Base-by-base conservation (phyloP, 2,113 vertebrate species). In the Vicugna pacos region DNA sequence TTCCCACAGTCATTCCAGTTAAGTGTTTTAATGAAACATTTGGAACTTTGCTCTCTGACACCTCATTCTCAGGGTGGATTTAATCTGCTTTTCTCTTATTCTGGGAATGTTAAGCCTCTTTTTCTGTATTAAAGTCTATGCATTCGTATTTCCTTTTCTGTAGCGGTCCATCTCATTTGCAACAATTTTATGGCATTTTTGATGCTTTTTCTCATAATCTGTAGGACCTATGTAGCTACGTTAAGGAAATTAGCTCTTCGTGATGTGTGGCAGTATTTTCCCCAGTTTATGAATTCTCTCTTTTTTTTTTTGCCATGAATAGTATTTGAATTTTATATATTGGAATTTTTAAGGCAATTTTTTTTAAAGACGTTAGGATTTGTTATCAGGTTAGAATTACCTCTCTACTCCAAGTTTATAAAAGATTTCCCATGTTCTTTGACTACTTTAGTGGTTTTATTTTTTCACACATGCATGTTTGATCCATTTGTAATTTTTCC, bases 211-310 rank as follows among this genome's bases (percentile, higher is more conserved):
- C 73, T 93, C 22, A 64, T 60, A 87, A 82, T 48, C 38, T 56
- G 8, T 20, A 58, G 85, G 67, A 35, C 58, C 15, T 70, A 8
- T 16, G 20, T 73, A 56, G 17, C 56, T 60, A 20, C 64, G 60
- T 73, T 92, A 50, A 94, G 46, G 84, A 93, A 81, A 94, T 85
- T 11, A 62, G n/a, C 65, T 8, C 15, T 86, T 87, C 38, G 70
- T 80, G 79, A 60, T 58, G 54, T 19, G 28, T 89, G 50, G 30
- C 5, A 35, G 32, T 67, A 62, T 24, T 85, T 80, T 56, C 9
- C 56, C 16, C 19, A 60, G 3, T 50, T 89, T 96, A 89, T 65
- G 28, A 73, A 22, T 80, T 84, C 14, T 85, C 26, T 9, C 28
- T 38, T 13, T 38, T 73, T 70, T 17, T 73, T 84, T 73, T 30